Evolutionary conservation across 2,888 invertebrate species (phyloP).

Genomic region (Pyrrhosoma nymphula): DNA sequence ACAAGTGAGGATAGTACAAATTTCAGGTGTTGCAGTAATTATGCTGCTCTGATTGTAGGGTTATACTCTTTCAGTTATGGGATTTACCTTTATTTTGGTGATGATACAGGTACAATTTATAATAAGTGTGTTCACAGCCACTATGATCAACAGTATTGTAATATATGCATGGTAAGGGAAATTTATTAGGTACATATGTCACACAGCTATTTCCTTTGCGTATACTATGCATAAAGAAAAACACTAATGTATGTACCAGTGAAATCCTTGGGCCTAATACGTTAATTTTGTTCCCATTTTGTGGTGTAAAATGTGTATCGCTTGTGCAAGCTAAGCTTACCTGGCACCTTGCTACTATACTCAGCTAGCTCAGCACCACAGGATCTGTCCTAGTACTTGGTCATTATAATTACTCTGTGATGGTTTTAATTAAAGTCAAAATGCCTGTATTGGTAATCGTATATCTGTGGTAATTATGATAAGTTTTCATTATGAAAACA

Average conservation of each 20-base stretch:
- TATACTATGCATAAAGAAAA: too few species aligned
- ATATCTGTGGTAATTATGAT: background rate
- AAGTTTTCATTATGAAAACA: background rate
- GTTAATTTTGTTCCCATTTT: background rate
- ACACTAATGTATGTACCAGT: background rate
- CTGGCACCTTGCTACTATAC: background rate
- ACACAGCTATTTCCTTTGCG: too few species aligned
- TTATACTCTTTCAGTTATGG: background rate
- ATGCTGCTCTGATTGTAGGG: background rate
- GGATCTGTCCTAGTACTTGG: background rate
- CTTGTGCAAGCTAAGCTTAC: background rate
- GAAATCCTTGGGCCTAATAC: background rate
- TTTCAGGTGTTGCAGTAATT: background rate
- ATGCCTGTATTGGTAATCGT: background rate
- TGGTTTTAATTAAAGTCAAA: background rate
- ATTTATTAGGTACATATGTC: background rate
- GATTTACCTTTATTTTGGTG: background rate
- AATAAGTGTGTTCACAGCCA: background rate
- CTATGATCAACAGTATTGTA: background rate
- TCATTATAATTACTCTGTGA: background rate
- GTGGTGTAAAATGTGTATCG: background rate
- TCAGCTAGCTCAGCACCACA: background rate
- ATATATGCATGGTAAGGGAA: background rate
- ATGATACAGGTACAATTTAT: background rate
- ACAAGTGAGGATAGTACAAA: background rate